Conservation (phyloP, 2,797 vertebrate species). For the Coracias cyanogaster region DNA sequence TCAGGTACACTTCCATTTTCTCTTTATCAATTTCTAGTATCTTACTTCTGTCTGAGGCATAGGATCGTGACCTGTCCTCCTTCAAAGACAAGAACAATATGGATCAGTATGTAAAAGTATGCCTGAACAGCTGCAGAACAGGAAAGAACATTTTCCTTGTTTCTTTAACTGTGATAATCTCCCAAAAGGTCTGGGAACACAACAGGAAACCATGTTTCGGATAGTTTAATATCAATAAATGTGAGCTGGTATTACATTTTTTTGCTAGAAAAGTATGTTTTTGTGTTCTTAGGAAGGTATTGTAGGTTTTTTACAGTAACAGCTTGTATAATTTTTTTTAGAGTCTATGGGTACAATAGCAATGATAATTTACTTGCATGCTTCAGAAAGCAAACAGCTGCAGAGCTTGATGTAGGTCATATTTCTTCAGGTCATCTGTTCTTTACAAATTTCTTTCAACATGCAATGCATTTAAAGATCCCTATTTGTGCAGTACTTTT, state of each 20-base stretch:
- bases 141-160: neutral
- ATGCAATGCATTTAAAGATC: neutral
- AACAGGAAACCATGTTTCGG: neutral
- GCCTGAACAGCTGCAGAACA: neutral
- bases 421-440: neutral
- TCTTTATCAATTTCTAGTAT: neutral
- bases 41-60: neutral
- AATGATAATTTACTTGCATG: neutral
- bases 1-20: neutral
- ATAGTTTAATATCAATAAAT: neutral
- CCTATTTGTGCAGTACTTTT: neutral
- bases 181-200: neutral
- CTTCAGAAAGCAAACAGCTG: neutral
- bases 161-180: neutral
- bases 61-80: neutral
- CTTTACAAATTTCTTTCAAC: neutral
- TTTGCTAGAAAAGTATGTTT: neutral
- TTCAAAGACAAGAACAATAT: neutral
- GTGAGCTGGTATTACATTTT: neutral
- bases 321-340: neutral
- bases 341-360: neutral
- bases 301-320: neutral
- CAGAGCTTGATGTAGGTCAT: neutral
- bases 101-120: neutral
- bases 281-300: neutral